Conservation (phyloP, 92 coral and sea anemone species). For the Diadumene lineata region DNA sequence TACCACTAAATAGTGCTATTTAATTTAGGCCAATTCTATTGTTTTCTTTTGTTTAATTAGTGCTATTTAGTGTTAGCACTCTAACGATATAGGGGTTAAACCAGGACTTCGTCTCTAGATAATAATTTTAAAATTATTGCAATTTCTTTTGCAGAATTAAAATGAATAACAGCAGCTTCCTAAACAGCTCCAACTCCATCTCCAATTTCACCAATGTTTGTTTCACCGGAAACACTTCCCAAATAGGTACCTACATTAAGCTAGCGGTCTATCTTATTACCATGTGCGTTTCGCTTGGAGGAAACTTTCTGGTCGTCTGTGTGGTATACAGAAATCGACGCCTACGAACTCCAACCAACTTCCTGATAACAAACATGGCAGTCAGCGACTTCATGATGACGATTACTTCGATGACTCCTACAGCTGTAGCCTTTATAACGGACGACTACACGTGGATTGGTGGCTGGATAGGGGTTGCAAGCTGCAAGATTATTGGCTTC, state of each 20-base stretch:
- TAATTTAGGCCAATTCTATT: too few relatives aligned
- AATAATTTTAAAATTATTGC: neutral
- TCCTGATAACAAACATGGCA: slow-evolving; percentile 66
- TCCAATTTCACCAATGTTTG: neutral
- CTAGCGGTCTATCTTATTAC: slow-evolving; percentile 36
- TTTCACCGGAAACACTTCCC: neutral
- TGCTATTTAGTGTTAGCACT: too few relatives aligned
- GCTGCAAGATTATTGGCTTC: slow-evolving; percentile 47
- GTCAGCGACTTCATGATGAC: slow-evolving; percentile 66
- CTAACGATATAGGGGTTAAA: too few relatives aligned
- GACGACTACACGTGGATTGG: slow-evolving; percentile 23
- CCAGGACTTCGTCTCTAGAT: too few relatives aligned
- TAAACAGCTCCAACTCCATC: neutral
- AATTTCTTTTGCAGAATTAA: neutral
- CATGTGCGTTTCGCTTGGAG: slow-evolving; percentile 46
- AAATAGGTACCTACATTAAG: slow-evolving; percentile 21
- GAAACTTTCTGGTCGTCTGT: slow-evolving; percentile 53
- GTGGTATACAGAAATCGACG: slow-evolving; percentile 49
- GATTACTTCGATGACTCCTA: slow-evolving; percentile 43
- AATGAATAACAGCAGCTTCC: slow-evolving; percentile 21
- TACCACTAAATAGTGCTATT: too few relatives aligned
- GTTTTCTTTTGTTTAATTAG: too few relatives aligned
- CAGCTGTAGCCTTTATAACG: slow-evolving; percentile 8
- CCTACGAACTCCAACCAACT: slow-evolving; percentile 64
- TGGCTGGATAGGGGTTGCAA: slow-evolving; percentile 41